Evolutionary conservation across 2,113 vertebrate species (phyloP).

Genomic region (Malurus alboscapulatus): DNA sequence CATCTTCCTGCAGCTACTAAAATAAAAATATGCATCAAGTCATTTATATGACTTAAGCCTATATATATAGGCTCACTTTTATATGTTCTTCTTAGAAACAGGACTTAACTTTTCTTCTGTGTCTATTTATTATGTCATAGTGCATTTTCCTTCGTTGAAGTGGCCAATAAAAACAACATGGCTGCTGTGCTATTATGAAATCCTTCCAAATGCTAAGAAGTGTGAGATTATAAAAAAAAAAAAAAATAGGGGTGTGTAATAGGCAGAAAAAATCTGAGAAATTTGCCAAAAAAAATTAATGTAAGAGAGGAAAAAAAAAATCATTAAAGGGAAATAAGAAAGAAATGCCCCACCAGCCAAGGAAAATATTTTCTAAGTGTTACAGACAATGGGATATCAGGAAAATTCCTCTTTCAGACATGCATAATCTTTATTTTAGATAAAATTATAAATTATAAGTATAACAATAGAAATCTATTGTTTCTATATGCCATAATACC

Average conservation of each 20-base stretch:
- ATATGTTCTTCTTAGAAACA: background rate
- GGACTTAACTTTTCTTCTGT: background rate
- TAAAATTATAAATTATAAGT: background rate
- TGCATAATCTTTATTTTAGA: background rate
- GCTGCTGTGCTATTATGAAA: background rate
- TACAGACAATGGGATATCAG: background rate
- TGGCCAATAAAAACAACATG: background rate
- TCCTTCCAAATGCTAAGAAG: background rate
- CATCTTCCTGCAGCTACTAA: slow-evolving; percentile 39
- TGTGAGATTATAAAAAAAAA: background rate
- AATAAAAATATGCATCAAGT: slow-evolving; percentile 19
- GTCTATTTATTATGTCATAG: background rate
- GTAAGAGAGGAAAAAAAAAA: background rate
- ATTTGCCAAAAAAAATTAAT: background rate
- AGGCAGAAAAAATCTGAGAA: background rate
- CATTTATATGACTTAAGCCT: background rate
- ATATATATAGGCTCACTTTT: background rate
- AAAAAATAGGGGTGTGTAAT: background rate
- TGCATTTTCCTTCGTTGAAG: background rate
- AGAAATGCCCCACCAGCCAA: background rate
- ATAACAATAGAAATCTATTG: background rate
- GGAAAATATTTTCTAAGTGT: background rate
- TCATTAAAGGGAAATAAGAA: background rate
- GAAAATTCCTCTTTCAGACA: background rate
- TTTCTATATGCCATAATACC: background rate